Conservation (phyloP, 2,888 invertebrate species). For the Crepidodera aurea region DNA sequence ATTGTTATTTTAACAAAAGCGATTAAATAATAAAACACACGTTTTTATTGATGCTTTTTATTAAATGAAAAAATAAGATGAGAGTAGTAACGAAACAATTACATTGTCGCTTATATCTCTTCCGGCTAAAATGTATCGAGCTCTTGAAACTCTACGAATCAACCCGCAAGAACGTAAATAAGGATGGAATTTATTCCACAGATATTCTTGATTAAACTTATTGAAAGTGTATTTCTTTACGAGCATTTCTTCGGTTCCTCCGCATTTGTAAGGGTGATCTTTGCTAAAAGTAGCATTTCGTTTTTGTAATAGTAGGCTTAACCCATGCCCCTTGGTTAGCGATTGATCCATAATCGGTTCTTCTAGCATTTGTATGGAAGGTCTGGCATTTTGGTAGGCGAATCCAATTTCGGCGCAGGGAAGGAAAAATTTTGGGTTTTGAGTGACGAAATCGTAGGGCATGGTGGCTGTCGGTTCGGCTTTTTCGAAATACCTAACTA, state of each 20-base stretch:
- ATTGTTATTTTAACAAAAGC: no score
- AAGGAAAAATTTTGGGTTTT: slow-evolving; percentile 33
- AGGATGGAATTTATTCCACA: slow-evolving; percentile 31
- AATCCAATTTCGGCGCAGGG: slow-evolving; percentile 37
- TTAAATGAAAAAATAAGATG: not conserved
- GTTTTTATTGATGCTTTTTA: not conserved
- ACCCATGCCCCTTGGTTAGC: slow-evolving; percentile 1
- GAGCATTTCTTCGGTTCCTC: not conserved
- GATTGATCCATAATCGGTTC: not conserved
- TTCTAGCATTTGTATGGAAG: not conserved
- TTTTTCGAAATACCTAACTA: slow-evolving; percentile 32
- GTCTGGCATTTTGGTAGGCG: slow-evolving; percentile 35
- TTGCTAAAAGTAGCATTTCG: slow-evolving; percentile 18
- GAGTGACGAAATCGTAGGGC: slow-evolving; percentile 31
- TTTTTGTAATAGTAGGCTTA: slow-evolving; percentile 22
- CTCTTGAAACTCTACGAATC: not conserved
- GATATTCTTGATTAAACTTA: slow-evolving; percentile 30
- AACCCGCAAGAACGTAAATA: slow-evolving; percentile 1
- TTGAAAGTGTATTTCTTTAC: slow-evolving; percentile 30
- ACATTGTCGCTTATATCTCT: slow-evolving; percentile 1
- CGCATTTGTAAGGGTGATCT: slow-evolving; percentile 11
- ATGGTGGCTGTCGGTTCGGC: slow-evolving; percentile 25
- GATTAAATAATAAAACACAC: no score
- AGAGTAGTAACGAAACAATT: not conserved
- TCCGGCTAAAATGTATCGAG: slow-evolving; percentile 16